Base-by-base conservation (phyloP, 1,140 invertebrate species). In the Dermatophagoides farinae region DNA sequence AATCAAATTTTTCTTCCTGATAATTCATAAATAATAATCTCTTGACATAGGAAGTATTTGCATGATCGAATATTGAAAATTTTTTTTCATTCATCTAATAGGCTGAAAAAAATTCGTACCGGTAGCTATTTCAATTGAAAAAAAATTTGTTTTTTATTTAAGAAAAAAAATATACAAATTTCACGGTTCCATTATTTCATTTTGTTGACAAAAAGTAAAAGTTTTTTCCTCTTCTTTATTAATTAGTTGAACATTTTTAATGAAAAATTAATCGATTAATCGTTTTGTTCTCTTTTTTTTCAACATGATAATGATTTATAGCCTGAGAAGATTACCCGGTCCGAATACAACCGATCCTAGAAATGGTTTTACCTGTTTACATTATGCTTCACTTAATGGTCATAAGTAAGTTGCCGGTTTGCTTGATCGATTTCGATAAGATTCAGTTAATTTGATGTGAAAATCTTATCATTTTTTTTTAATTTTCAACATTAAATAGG, bases 361-460 rank as follows among this genome's bases (percentile, higher is more conserved):
- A 40, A 89, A 84, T 71, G 90, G 89, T n/a, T 93, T 92, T 70
- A 90, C 91, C 9, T 83, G 88, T 8, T 77, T 97, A 43, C 92
- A 97, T 71, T 86, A 92, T 72, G 88, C 92, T 46, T 85, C 89
- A 53, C 77, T 97, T 40, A 89, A 95, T 73, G 88, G 89, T 6
- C 90, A 96, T 71, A 82, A 78, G 86, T 91, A 80, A 79, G 53
- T 38, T 20, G 22, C 47, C 10, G 12, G 47, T 20, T 12, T 50
- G 31, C 31, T 31, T 31, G 31, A 31, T 52, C 18, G 31, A 31
- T 31, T 31, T 31, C 8, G 31, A 31, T 31, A 31, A 2, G 31
- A 31, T 31, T 31, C 31, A 31, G 31, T 31, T 31, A 31, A 31
- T 31, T 31, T 18, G 46, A 4, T 47, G 46, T 20, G 22, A 20